Evolutionary conservation across 2,888 invertebrate genomes (phyloP).

Genomic region (Criorhina ranunculi): DNA sequence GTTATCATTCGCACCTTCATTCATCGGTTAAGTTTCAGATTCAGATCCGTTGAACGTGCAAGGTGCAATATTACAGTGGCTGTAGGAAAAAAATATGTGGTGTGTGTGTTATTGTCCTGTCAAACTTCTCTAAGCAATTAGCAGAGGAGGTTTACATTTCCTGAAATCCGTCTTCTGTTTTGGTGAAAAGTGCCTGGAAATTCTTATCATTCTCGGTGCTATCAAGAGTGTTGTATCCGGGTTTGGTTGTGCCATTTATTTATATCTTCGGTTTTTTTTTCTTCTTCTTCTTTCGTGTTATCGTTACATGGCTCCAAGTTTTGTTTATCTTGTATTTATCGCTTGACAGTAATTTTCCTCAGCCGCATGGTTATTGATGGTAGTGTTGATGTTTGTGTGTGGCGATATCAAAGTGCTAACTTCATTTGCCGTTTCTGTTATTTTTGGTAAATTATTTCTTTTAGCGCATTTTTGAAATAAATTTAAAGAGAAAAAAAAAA

Average conservation of each 20-base stretch:
- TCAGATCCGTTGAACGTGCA: no score
- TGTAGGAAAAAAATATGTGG: background rate
- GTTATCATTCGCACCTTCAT: background rate
- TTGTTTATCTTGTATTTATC: constrained; percentile 37
- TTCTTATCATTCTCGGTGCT: constrained; percentile 11
- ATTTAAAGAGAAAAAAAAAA: no score
- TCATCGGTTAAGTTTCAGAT: no score
- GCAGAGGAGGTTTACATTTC: no score
- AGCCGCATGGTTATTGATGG: background rate
- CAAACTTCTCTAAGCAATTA: background rate
- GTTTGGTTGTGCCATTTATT: constrained; percentile 1
- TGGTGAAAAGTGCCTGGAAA: background rate
- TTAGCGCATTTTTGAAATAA: background rate
- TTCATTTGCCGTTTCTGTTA: background rate
- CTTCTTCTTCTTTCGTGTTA: no score
- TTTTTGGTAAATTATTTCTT: background rate
- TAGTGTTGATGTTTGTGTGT: no score
- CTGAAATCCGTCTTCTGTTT: no score
- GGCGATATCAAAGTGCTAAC: constrained; percentile 5
- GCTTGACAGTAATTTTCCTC: background rate
- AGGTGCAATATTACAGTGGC: no score
- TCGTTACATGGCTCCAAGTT: background rate
- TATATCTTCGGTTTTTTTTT: background rate
- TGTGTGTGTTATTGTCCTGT: background rate
- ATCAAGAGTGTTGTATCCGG: constrained; percentile 31